Evolutionary conservation across 2,797 vertebrate genomes (phyloP).

Genomic region (Gephyroberyx darwinii): DNA sequence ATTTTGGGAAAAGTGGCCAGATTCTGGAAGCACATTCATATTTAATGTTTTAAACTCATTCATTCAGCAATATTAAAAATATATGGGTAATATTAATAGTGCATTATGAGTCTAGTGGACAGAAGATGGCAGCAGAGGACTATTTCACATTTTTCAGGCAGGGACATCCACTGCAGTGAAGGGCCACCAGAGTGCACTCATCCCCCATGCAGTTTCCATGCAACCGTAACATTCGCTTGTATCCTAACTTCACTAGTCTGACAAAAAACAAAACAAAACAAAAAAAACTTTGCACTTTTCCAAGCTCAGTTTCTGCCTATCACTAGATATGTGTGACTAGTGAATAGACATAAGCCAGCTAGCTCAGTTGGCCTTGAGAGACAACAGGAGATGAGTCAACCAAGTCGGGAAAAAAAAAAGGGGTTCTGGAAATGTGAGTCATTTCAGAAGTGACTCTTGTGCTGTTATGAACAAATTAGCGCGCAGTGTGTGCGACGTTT

Average conservation of each 20-base stretch:
- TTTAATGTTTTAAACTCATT: background rate
- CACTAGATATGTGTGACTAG: background rate
- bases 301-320: background rate
- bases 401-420: background rate
- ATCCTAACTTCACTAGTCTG: slow-evolving; percentile 30
- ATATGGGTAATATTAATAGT: background rate
- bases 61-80: background rate
- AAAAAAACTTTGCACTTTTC: background rate
- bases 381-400: background rate
- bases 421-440: background rate
- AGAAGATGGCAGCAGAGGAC: slow-evolving; percentile 68
- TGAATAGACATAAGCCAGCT: background rate
- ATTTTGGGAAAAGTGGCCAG: no score
- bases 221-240: slow-evolving; percentile 17
- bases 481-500: background rate
- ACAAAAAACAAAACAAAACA: slow-evolving; percentile 3
- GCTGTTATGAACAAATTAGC: background rate
- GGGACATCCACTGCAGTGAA: background rate
- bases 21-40: no score
- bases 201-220: background rate
- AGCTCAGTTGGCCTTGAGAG: background rate
- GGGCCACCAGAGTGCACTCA: slow-evolving; percentile 52
- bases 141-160: background rate
- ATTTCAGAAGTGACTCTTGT: background rate
- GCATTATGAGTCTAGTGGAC: slow-evolving; percentile 11